Evolutionary conservation across 2,113 vertebrate species (phyloP), one percentile per base, ranked within the genome.

Genomic region (Pseudolaguvia tuberculata): DNA sequence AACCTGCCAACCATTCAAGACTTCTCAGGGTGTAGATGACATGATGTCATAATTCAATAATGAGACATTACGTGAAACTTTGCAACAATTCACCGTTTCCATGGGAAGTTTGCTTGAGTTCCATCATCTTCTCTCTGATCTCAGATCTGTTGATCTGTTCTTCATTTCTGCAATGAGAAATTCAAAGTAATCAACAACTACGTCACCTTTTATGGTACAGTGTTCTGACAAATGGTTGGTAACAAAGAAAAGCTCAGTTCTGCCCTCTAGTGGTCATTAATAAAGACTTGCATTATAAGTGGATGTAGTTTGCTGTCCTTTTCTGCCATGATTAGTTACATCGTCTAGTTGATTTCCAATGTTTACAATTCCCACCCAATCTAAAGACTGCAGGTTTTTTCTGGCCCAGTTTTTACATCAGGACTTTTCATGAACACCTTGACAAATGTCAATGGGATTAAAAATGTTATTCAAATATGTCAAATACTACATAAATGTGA

Each of bases 341-440:
- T 45, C 14, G 5, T 9, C 1, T 23, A 63, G 61, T 47, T 21
- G 35, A 42, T 21, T 42, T 63, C 11, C 29, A 63, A 23, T 61
- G 39, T 65, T 25, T 25, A 25, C 20, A 42, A 20, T 21, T 47
- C 4, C 21, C 4, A 14, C 50, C 1, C 5, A 45, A 23, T 42
- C 10, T 47, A 27, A 59, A 74, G 31, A 45, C 31, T 50, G 53
- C 18, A 62, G 5, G 15, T 47, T 17, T 29, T 25, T 27, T 20
- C 23, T 56, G 17, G 10, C 23, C 14, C n/a, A 13, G n/a, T 56
- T 67, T 35, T 23, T 69, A 55, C 13, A 31, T 23, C 17, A 57
- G 25, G 51, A 75, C 58, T 55, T 53, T 75, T 81, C 61, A 27
- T 31, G 61, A 11, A 72, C 56, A 69, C 63, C 77, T 81, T 70